phyloP scores from a whole-genome alignment of 1,140 invertebrate species.

The Drosophila funebris region DNA sequence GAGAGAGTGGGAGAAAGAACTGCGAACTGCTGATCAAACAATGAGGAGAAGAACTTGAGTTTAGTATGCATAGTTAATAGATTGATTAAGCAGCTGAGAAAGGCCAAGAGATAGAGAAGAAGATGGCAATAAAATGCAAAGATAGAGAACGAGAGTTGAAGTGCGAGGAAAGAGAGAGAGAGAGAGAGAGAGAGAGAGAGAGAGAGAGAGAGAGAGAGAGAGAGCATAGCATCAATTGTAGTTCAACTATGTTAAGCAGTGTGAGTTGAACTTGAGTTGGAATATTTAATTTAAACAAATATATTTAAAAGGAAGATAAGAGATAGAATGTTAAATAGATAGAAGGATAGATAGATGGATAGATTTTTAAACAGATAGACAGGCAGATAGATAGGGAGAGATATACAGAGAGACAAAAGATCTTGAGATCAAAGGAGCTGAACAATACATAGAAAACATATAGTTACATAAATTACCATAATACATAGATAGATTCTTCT shows the following conservation, averaged over 20 bases:
- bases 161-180: background rate
- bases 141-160: background rate
- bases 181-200: background rate
- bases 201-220: background rate
- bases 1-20: background rate
- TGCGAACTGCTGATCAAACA: background rate
- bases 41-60: background rate
- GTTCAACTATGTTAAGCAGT: background rate
- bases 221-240: background rate
- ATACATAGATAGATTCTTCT: no score
- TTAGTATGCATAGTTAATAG: background rate
- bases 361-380: no score
- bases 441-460: no score
- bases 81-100: slow-evolving; percentile 1
- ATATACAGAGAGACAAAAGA: background rate
- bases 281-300: background rate
- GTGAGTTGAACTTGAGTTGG: background rate
- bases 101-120: background rate
- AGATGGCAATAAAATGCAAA: background rate
- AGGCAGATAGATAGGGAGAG: background rate
- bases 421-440: no score
- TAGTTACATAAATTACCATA: no score
- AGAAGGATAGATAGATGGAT: background rate
- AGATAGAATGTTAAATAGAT: background rate
- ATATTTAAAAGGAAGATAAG: background rate